These are phyloP conservation scores for Thamnophis sirtalis DNA, from an alignment of 2,113 vertebrate genomes.

Conservation along the genomic window DNA sequence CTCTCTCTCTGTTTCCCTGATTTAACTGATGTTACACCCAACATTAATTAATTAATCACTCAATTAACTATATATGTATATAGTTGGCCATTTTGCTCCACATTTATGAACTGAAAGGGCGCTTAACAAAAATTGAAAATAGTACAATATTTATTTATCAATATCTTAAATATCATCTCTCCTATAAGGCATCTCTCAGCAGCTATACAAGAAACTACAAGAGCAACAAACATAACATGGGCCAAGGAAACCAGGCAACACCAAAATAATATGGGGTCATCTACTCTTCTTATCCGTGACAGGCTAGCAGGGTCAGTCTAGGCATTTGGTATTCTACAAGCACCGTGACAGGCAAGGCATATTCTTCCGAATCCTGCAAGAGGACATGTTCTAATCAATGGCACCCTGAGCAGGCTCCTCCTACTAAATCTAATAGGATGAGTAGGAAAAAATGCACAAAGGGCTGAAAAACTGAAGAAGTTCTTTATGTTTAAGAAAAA, in stretches of 20 bases:
- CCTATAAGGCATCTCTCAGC: neutral
- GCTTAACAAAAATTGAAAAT: neutral
- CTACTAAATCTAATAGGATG: neutral
- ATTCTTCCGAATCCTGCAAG: neutral
- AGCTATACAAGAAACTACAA: neutral
- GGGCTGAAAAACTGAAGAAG: neutral
- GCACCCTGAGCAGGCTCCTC: too few species aligned
- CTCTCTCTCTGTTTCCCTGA: neutral
- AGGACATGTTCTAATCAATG: neutral
- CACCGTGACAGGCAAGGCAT: neutral
- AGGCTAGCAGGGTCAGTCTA: neutral
- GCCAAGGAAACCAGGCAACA: neutral
- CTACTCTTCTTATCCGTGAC: neutral
- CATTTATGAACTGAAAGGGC: neutral
- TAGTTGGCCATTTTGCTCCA: neutral
- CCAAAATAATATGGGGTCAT: neutral
- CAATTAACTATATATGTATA: neutral
- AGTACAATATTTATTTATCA: neutral
- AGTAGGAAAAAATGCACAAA: neutral
- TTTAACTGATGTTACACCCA: neutral
- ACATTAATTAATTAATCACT: neutral
- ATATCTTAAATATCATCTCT: neutral
- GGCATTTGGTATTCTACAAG: neutral
- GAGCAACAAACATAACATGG: neutral
- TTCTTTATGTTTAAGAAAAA: neutral